Evolutionary conservation across 2,888 invertebrate genomes (phyloP).

Genomic region (Drosophila subquinaria): DNA sequence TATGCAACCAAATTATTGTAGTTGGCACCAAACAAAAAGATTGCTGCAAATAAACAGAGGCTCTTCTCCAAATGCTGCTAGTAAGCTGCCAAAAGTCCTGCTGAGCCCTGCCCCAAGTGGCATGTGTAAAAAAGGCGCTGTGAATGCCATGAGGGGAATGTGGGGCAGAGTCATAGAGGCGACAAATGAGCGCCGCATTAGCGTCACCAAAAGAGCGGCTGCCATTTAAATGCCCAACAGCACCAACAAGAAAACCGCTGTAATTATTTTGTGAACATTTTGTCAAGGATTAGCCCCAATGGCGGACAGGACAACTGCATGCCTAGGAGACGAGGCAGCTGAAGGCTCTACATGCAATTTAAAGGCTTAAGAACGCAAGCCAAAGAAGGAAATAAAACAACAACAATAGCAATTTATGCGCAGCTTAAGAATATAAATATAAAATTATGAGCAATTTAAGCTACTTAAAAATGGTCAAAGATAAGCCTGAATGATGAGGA

Average conservation of each 20-base stretch:
- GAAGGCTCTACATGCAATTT: constrained; percentile 17
- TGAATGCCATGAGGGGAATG: neutral
- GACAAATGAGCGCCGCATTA: constrained; percentile 69
- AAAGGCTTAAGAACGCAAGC: constrained; percentile 4
- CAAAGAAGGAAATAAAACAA: neutral
- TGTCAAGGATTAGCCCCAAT: constrained; percentile 51
- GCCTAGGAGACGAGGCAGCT: constrained; percentile 14
- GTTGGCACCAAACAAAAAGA: constrained; percentile 65
- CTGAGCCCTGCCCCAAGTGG: constrained; percentile 52
- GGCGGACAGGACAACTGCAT: constrained; percentile 30
- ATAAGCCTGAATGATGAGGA: neutral
- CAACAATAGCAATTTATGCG: constrained; percentile 38
- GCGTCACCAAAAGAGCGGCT: constrained; percentile 60
- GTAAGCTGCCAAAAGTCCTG: constrained; percentile 69
- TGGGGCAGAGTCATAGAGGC: constrained; percentile 32
- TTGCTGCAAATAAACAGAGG: constrained; percentile 48
- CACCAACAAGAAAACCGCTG: constrained; percentile 30
- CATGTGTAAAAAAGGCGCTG: constrained; percentile 48
- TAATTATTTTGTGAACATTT: constrained; percentile 58
- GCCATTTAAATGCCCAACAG: constrained; percentile 52
- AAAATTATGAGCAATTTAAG: constrained; percentile 35
- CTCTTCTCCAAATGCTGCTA: constrained; percentile 36
- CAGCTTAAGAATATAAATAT: constrained; percentile 14
- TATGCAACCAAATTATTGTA: constrained; percentile 71
- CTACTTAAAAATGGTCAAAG: constrained; percentile 33